Evolutionary conservation across 2,797 vertebrate species (phyloP).

Genomic region (Enteromius treurensis): DNA sequence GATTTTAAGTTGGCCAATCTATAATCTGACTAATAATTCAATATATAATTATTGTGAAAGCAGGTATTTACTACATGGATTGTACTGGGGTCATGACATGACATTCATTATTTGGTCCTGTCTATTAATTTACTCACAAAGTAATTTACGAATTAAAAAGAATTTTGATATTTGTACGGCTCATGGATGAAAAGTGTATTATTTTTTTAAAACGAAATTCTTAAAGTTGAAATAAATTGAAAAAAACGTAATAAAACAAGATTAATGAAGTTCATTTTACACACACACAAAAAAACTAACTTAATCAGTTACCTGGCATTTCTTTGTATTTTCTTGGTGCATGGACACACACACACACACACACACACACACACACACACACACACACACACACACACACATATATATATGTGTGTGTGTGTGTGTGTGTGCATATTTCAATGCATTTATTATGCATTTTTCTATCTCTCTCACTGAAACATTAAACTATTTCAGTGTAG

Average conservation of each 20-base stretch:
- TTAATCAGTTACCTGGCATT: not conserved
- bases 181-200: not conserved
- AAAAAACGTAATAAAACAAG: not conserved
- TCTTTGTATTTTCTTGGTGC: not conserved
- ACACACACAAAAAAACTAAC: not conserved
- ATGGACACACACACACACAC: too few relatives aligned
- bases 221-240: not conserved
- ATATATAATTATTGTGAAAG: constrained; percentile 20
- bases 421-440: too few relatives aligned
- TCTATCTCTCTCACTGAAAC: too few relatives aligned
- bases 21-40: not conserved
- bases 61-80: constrained; percentile 9
- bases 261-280: not conserved
- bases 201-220: not conserved
- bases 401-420: too few relatives aligned
- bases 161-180: not conserved
- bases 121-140: not conserved
- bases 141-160: not conserved
- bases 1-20: constrained; percentile 4
- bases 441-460: too few relatives aligned
- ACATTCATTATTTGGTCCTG: not conserved
- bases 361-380: too few relatives aligned
- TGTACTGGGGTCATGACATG: not conserved
- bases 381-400: too few relatives aligned
- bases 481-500: not conserved